phyloP scores from a whole-genome alignment of 37 sponge, comb jelly and placozoan species.

The Diacarnus erythraeanus region DNA sequence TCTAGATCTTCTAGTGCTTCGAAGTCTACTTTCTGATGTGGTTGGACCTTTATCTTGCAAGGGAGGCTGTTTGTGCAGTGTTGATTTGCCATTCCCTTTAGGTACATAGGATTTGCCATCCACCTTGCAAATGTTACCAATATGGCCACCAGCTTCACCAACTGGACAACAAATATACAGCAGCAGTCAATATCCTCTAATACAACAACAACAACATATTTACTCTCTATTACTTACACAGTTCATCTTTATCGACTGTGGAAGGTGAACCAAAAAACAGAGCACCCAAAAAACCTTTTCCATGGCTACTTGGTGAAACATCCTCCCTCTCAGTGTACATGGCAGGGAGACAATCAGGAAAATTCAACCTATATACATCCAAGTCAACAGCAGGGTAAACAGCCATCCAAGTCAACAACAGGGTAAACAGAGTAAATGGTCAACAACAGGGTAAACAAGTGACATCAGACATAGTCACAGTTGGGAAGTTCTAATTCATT shows the following conservation, averaged over 20 bases:
- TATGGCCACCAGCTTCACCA: slow-evolving; percentile 29
- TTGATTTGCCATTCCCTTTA: too few relatives aligned
- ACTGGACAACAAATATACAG: slow-evolving; percentile 10
- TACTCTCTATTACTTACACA: slow-evolving; percentile 17
- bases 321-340: slow-evolving; percentile 14
- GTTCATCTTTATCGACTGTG: slow-evolving; percentile 19
- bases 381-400: too few relatives aligned
- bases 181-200: neutral
- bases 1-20: neutral
- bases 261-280: slow-evolving; percentile 13
- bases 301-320: neutral
- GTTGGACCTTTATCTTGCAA: too few relatives aligned
- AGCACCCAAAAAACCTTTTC: slow-evolving; percentile 14
- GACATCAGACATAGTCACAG: neutral
- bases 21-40: too few relatives aligned
- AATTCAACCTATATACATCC: slow-evolving; percentile 41
- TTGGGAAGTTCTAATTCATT: neutral
- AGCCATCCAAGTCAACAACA: slow-evolving; percentile 5
- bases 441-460: neutral
- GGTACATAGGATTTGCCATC: slow-evolving; percentile 25
- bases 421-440: too few relatives aligned
- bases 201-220: slow-evolving; percentile 2
- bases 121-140: slow-evolving; percentile 19
- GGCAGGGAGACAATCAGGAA: slow-evolving; percentile 30
- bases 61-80: too few relatives aligned